Evolutionary conservation across 2,888 invertebrate genomes (phyloP), one percentile per base, ranked within the genome.

Genomic region (Agrochola lota): DNA sequence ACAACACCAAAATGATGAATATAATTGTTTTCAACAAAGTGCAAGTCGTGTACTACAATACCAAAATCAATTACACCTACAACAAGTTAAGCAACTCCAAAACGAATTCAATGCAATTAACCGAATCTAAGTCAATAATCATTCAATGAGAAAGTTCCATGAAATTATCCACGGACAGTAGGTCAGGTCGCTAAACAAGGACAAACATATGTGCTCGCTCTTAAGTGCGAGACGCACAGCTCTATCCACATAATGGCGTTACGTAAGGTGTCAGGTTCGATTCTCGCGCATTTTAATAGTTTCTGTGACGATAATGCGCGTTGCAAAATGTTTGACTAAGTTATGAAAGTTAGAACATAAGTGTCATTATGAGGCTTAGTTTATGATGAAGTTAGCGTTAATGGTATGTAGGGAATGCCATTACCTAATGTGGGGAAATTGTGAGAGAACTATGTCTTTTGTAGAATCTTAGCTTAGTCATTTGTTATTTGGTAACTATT

Each of bases 91-190:
- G 67, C 62, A 79, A 79, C 60, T 59, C 71, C 75, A 69, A 81
- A 81, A 81, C 77, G 0, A 87, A 87, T 87, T 79, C 17, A 78
- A 40, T 43, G 26, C 52, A 85, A 81, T 86, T 78, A 85, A 71
- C 70, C 69, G 49, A 77, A 76, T 72, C 81, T 66, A 81, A 83
- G 49, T 15, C 73, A 71, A 84, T 83, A 78, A 80, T 74, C 77
- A 82, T 81, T 70, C 77, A 86, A 87, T 77, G 80, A 82, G 89
- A 89, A 88, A 89, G 90, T 85, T 87, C 83, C 71, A 78, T 70
- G 71, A 59, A 78, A 64, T 59, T 77, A 79, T 71, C 71, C 71
- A 46, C 62, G 74, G 68, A 35, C 81, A 88, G 81, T 90, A 78
- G 88, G 90, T 88, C 88, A 87, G 73, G 77, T 71, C 74, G 70